Conservation (phyloP, 1,140 invertebrate genomes). For the Rhopalosiphum padi region DNA sequence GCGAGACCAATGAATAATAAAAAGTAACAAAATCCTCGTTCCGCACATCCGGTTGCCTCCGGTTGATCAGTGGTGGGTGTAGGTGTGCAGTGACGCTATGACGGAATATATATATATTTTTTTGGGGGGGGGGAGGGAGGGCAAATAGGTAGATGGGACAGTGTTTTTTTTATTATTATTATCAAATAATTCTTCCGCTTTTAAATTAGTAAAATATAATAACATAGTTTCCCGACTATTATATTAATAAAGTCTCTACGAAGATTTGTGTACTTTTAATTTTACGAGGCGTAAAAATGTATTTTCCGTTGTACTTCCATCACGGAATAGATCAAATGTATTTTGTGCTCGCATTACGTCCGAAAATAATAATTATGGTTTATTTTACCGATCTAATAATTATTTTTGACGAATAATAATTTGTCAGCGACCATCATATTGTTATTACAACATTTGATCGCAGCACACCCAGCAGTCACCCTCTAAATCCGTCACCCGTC, state of each 20-base stretch:
- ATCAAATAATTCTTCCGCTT: neutral
- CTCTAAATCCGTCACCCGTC: too few relatives aligned
- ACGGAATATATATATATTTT: neutral
- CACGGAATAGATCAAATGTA: too few relatives aligned
- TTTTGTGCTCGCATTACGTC: neutral
- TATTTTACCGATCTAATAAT: neutral
- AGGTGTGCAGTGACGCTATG: neutral
- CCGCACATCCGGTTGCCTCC: neutral
- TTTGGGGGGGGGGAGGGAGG: accelerated
- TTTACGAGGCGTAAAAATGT: neutral
- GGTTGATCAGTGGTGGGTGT: too few relatives aligned
- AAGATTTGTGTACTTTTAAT: neutral
- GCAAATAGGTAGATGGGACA: neutral
- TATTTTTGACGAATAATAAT: neutral
- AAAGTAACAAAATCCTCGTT: neutral
- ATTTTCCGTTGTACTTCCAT: neutral
- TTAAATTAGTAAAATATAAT: neutral
- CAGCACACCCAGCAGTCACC: neutral
- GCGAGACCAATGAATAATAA: neutral
- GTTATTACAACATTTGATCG: neutral
- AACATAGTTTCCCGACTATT: too few relatives aligned
- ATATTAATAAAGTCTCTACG: neutral
- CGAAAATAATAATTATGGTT: neutral
- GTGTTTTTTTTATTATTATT: neutral
- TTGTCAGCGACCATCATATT: neutral